Evolutionary conservation across 1,140 invertebrate species (phyloP).

Genomic region (Vollenhovia emeryi): DNA sequence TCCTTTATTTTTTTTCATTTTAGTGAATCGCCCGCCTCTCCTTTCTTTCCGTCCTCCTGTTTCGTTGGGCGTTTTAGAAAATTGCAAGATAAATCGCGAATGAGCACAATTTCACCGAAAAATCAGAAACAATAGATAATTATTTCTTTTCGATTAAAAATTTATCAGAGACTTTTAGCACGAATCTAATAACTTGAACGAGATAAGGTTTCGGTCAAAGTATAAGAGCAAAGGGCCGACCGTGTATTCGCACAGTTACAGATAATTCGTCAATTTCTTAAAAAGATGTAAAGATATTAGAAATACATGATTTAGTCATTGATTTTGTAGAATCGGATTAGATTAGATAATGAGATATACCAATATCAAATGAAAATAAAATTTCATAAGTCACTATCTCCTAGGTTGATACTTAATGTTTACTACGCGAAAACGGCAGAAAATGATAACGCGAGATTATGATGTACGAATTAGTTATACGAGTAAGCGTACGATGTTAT

Average conservation of each 20-base stretch:
- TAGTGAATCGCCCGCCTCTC: conserved; percentile 51
- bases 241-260: background rate
- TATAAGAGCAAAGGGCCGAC: background rate
- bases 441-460: conserved; percentile 50
- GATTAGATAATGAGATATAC: conserved; percentile 58
- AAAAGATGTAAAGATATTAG: conserved; percentile 5
- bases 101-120: conserved; percentile 6
- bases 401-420: conserved; percentile 30
- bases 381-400: conserved; percentile 32
- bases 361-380: conserved; percentile 8
- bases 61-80: conserved; percentile 56
- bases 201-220: conserved; percentile 2
- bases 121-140: background rate
- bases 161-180: background rate
- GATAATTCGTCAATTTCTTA: background rate
- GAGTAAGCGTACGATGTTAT: background rate
- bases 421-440: conserved; percentile 36
- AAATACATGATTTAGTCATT: background rate
- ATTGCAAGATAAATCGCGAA: conserved; percentile 49
- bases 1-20: conserved; percentile 61
- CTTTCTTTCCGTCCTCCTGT: conserved; percentile 53
- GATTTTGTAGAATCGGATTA: conserved; percentile 60
- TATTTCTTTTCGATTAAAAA: background rate
- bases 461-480: conserved; percentile 32
- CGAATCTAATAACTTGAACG: background rate